Evolutionary conservation across 2,888 invertebrate genomes (phyloP), one percentile per base, ranked within the genome.

Genomic region (Sarcophaga subvicina): DNA sequence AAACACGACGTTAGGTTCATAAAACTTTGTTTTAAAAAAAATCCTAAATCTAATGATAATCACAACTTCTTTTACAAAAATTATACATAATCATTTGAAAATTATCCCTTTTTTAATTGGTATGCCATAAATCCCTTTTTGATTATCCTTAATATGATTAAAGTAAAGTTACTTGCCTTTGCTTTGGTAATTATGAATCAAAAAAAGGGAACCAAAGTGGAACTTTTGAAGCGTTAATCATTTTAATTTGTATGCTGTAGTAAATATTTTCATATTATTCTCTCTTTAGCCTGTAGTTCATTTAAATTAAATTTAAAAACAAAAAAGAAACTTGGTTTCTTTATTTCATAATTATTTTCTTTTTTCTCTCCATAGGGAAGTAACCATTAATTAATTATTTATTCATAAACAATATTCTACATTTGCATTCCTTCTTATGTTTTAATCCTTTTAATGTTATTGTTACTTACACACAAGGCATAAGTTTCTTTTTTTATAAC

Each of bases 381-480:
- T 12, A 80, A 83, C 83, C 77, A 86, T 86, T 83, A 86, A 86
- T 86, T 86, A 83, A 47, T 83, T 80, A 83, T 86, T 80, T 86
- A 77, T 86, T 54, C 63, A 75, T 78, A 77, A 83, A 77, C 69
- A 77, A 80, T 83, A 67, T 60, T 73, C 69, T 85, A 75, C 27
- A 67, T 62, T 76, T 62, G 67, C 6, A 75, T 37, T 72, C 64
- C 20, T 77, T 27, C 27, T 60, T 54, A 47, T 81, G 37, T 22
- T n/a, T 64, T 47, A 71, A 37, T 37, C 76, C 37, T 54, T 83
- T 72, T 20, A 76, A 69, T 71, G 80, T 67, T 73, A 27, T 77
- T 59, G 27, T 60, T 60, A 67, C 20, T 79, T 73, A 54, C 45
- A 25, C 11, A 37, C 22, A 70, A 66, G 62, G 69, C 81, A 85